Conservation (phyloP, 2,888 invertebrate species). For the Gandaritis pyraliata region DNA sequence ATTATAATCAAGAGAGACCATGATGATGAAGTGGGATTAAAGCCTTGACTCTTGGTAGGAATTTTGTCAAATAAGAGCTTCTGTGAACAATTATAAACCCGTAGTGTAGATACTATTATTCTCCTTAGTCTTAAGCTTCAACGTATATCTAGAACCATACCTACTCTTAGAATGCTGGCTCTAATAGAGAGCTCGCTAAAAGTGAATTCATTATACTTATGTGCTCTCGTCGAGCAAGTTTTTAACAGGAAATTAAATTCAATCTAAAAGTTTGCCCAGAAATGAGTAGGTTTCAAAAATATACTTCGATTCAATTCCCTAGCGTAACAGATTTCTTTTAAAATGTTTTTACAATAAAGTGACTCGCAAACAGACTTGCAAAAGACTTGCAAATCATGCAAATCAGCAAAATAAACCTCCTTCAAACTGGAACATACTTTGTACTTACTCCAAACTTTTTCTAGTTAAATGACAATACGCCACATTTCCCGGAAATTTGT, state of each 20-base stretch:
- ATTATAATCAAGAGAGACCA: no score
- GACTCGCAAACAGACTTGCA: not conserved
- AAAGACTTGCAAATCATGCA: not conserved
- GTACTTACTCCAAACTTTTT: no score
- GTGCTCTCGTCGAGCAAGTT: constrained; percentile 31
- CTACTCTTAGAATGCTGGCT: constrained; percentile 23
- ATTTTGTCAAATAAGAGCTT: no score
- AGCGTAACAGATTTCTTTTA: not conserved
- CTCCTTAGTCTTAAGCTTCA: no score
- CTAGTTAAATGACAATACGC: no score
- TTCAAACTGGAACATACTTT: no score
- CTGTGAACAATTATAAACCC: no score
- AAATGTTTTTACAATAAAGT: not conserved
- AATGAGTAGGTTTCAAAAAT: constrained; percentile 18
- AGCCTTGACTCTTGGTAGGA: no score
- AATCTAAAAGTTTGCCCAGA: constrained; percentile 28
- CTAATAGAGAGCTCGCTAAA: constrained; percentile 37
- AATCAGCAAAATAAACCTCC: no score
- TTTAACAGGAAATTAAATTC: constrained; percentile 40
- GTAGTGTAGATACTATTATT: no score
- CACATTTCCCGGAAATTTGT: no score
- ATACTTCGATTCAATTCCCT: constrained; percentile 8
- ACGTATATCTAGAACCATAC: constrained; percentile 21
- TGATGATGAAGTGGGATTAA: no score
- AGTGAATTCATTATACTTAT: constrained; percentile 39